Percentiles rank a stretch among this genome's conserved stretches.
phyloP scores from a whole-genome alignment of 2,888 invertebrate species.

The Strigamia transsilvanica region DNA sequence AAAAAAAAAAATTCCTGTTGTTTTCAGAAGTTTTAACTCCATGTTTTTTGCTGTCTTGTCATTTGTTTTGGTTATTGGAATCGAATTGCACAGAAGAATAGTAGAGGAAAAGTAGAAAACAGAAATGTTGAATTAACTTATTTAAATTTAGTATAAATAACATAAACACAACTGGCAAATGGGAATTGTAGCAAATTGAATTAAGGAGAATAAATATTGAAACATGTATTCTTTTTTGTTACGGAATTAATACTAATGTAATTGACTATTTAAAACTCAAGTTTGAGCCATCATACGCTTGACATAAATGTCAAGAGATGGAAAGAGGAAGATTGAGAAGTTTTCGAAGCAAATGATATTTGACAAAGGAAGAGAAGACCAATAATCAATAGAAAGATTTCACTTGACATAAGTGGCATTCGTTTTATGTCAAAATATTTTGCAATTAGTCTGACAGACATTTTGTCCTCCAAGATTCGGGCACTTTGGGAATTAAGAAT shows the following conservation, averaged over 20 bases:
- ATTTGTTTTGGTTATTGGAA: not conserved
- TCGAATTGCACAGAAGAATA: not conserved
- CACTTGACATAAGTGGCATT: conserved; percentile 2
- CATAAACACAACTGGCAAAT: too few relatives aligned
- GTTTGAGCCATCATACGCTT: not conserved
- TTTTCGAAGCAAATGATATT: not conserved
- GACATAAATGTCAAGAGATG: not conserved
- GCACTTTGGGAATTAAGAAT: not conserved
- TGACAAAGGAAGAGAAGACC: not conserved
- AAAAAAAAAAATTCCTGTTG: not conserved
- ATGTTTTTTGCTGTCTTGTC: not conserved
- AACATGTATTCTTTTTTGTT: too few relatives aligned
- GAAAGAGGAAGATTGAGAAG: not conserved
- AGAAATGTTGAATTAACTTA: not conserved
- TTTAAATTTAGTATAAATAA: too few relatives aligned
- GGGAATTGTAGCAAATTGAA: too few relatives aligned
- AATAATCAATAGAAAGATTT: conserved; percentile 3
- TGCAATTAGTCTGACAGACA: conserved; percentile 8
- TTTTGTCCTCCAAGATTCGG: not conserved
- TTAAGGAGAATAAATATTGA: too few relatives aligned
- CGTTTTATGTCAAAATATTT: conserved; percentile 3
- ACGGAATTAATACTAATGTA: not conserved
- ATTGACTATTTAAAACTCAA: not conserved
- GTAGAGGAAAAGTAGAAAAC: not conserved
- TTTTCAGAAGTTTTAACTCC: not conserved